phyloP scores from a whole-genome alignment of 2,888 invertebrate genomes.

The Paralinhomoeus sp. region DNA sequence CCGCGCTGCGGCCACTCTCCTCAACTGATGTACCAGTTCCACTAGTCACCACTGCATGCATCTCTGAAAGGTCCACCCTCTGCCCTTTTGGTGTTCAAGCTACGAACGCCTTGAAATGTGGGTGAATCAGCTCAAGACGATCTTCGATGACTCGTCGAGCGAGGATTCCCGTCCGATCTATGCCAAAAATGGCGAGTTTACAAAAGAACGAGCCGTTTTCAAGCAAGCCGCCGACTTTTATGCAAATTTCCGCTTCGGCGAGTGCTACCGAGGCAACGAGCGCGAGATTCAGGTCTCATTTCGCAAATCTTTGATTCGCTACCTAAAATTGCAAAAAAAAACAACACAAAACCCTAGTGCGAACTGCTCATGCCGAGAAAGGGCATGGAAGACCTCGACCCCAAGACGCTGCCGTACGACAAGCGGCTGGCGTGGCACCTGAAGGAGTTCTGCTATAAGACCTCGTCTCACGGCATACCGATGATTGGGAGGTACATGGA shows the following conservation, averaged over 20 bases:
- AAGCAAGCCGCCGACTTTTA: neutral
- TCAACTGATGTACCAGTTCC: too few species aligned
- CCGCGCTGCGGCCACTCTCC: too few species aligned
- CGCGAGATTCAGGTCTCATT: neutral
- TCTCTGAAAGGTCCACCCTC: too few species aligned
- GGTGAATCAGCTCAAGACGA: too few species aligned
- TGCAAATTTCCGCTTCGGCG: neutral
- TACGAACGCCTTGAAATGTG: too few species aligned
- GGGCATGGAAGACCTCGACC: neutral
- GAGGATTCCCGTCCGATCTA: too few species aligned
- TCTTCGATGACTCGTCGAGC: too few species aligned
- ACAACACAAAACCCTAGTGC: neutral
- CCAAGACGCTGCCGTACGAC: neutral
- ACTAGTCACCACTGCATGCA: too few species aligned
- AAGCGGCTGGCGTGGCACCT: neutral
- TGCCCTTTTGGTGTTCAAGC: too few species aligned
- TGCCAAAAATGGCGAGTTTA: too few species aligned
- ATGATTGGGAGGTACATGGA: neutral
- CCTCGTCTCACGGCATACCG: neutral
- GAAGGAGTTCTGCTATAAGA: neutral
- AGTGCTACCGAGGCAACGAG: neutral
- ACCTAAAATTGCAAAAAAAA: neutral
- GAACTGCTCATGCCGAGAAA: too few species aligned
- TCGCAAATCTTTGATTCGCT: neutral
- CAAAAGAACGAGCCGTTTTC: neutral